Evolutionary conservation across 2,888 invertebrate species (phyloP), one percentile per base, ranked within the genome.

Genomic region (Aspidapion aeneum): DNA sequence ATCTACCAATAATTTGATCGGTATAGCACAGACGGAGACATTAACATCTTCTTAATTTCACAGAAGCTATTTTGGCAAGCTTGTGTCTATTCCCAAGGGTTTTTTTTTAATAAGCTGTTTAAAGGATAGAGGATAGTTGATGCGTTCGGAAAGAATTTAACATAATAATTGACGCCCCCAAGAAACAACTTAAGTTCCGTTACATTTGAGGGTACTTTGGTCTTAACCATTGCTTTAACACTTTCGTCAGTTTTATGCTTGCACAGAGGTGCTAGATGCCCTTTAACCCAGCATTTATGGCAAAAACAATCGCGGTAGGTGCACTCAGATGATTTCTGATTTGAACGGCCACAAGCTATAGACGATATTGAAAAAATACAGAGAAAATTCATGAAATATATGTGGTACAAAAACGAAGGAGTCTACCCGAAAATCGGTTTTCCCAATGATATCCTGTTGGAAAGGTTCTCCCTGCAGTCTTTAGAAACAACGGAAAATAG

Each of bases 161-260:
- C 64, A 62, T 68, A 70, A 63, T 65, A 68, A 55, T 68, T 66
- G 2, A 68, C 57, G 18, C 61, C 57, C 7, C 68, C 69, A 50
- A 68, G 57, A 64, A 68, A 66, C 5, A 63, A 64, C 58, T 66
- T 64, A 35, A 68, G 58, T 60, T 66, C 55, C 2, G 61, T 64
- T 0, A 67, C 21, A 52, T 67, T 64, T 55, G 21, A 49, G 9
- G 66, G 68, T 18, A 18, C 58, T 5, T 64, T 63, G 16, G 66
- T 63, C 21, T 63, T 57, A 21, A 61, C 61, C 21, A 69, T 66
- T 9, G 67, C 67, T 35, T 19, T 48, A 21, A 56, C 63, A 65
- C 65, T 67, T 5, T 60, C 59, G 5, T 56, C 18, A 20, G 56
- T 54, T 50, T 63, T 58, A 19, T 52, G 52, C 49, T 58, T 64